Percentiles rank a stretch among this genome's conserved stretches.
phyloP scores from a whole-genome alignment of 2,113 vertebrate genomes.

The Myotis lucifugus region DNA sequence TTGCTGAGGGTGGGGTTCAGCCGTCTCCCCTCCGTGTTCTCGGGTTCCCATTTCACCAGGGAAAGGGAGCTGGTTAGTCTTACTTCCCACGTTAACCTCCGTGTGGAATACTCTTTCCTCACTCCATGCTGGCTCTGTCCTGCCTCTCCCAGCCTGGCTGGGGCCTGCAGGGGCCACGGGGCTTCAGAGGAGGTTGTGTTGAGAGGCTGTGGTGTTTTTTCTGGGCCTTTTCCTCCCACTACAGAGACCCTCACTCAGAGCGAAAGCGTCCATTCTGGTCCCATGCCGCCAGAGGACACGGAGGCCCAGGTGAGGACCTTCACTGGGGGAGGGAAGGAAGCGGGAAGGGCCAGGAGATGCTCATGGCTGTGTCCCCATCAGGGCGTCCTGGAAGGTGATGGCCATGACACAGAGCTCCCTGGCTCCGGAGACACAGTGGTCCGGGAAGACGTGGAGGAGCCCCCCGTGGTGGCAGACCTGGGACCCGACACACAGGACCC shows the following conservation, averaged over 20 bases:
- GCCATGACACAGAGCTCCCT: neutral
- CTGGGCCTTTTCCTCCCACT: neutral
- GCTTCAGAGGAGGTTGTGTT: neutral
- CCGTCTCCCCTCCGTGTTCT: neutral
- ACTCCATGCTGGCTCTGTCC: neutral
- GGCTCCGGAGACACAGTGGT: conserved; percentile 49
- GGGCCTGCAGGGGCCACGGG: neutral
- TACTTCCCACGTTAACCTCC: fast-evolving
- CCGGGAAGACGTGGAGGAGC: conserved; percentile 60
- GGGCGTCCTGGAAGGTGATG: neutral
- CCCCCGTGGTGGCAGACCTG: neutral
- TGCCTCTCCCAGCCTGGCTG: neutral
- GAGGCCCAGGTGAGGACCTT: conserved; percentile 59
- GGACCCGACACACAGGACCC: neutral
- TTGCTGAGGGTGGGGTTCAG: neutral
- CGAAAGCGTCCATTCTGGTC: neutral
- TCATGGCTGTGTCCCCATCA: conserved; percentile 12
- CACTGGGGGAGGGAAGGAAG: fast-evolving
- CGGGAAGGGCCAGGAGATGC: neutral
- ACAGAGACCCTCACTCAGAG: neutral
- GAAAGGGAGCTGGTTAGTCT: neutral
- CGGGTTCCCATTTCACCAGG: neutral
- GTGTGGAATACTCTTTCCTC: neutral
- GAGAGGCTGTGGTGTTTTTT: neutral
- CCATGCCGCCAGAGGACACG: neutral